Base-by-base conservation (phyloP, 53 echinoderm and acorn worm species). In the Hippasteria phrygiana region DNA sequence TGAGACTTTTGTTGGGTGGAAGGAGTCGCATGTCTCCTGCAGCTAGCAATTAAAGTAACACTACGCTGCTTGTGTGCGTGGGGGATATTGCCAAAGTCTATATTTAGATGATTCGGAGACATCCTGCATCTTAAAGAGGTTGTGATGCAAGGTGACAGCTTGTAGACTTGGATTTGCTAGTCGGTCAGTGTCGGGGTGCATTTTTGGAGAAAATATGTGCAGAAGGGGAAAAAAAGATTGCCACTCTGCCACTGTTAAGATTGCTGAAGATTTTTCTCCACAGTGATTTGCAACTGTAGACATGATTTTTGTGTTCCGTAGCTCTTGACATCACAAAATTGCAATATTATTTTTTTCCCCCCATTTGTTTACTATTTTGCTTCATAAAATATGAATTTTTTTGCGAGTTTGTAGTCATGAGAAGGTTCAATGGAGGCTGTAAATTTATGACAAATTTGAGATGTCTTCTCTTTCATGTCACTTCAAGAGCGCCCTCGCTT, bases 11-110 rank as follows among this genome's bases (percentile, higher is more conserved):
- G 54, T 53, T 55, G 77, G 53, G 27, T 26, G 62, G 65, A 67
- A 83, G 70, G 83, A 83, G 62, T 83, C 83, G 34, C 67, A 46
- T 33, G 67, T 69, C 83, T 83, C 83, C 83, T 46, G 83, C 83
- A 83, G 83, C 67, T 46, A 22, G 47, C 83, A 83, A 83, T 83
- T 83, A 83, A 83, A 83, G 83, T 46, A 4, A 67, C 69, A 46
- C 39, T 43, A 67, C 46, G 26, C 66, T 22, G 39, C 31, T 18
- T 65, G 18, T 76, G 48, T 73, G 40, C 41, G 73, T 73, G 27
- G 29, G 31, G 34, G 48, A 20, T 76, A 18, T 51, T 47, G 75
- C 28, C 4, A 65, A 14, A 29, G 14, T 34, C 65, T 65, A 65
- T 65, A 27, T 65, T 65, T 65, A 65, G 65, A 65, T 65, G 31